Percentiles rank a stretch among this genome's conserved stretches.
Evolutionary conservation across 2,888 invertebrate species (phyloP).

Genomic region (Drosophila tripunctata): DNA sequence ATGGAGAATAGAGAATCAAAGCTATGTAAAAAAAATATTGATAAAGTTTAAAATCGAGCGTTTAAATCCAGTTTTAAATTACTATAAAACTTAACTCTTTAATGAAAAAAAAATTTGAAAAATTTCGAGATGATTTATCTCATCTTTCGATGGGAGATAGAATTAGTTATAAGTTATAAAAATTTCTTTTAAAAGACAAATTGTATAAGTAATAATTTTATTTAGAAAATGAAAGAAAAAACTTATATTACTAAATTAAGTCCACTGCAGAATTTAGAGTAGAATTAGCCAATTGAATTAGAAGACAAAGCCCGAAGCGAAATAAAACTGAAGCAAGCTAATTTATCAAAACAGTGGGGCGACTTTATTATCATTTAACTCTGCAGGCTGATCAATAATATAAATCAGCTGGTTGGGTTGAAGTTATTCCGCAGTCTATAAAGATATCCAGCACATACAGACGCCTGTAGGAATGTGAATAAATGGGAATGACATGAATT

Average conservation of each 20-base stretch:
- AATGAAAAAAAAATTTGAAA: not conserved
- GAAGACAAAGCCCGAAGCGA: not conserved
- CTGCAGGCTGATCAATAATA: not conserved
- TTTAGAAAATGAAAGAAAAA: too few relatives aligned
- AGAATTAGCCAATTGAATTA: not conserved
- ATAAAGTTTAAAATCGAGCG: not conserved
- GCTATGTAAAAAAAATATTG: not conserved
- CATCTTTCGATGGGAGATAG: too few relatives aligned
- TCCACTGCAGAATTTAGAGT: not conserved
- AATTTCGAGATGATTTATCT: too few relatives aligned
- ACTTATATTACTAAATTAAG: not conserved
- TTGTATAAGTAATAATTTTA: too few relatives aligned
- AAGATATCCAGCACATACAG: not conserved
- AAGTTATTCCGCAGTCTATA: not conserved
- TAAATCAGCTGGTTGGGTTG: constrained; percentile 2
- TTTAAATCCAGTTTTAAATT: not conserved
- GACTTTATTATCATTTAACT: not conserved
- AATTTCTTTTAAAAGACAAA: too few relatives aligned
- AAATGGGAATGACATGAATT: constrained; percentile 35
- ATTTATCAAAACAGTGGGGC: not conserved
- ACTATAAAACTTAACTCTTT: too few relatives aligned
- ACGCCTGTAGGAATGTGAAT: not conserved
- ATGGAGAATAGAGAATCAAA: not conserved
- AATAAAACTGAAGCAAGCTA: not conserved
- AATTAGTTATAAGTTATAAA: too few relatives aligned